These are phyloP conservation scores for Penaeus monodon DNA, from an alignment of 2,888 invertebrate genomes.

Conservation along the genomic window DNA sequence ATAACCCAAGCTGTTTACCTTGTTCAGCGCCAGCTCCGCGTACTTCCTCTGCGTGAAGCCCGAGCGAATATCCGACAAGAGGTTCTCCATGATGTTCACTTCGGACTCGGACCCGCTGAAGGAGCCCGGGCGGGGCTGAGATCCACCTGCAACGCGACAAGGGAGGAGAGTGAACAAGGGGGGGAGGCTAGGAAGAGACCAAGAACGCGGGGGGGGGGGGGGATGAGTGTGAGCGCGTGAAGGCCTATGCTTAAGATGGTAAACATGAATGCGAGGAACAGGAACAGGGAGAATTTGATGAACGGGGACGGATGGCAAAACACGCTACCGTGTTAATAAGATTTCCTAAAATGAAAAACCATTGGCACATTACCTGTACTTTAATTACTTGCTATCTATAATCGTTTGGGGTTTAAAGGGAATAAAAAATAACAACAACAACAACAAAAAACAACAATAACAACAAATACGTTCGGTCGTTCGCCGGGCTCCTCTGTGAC, in stretches of 20 bases:
- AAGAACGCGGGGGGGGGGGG: no score
- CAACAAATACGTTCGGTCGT: not conserved
- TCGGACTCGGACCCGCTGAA: conserved; percentile 64
- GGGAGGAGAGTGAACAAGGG: not conserved
- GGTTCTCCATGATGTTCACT: conserved; percentile 80
- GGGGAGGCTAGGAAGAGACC: not conserved
- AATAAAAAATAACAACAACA: no score
- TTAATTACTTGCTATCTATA: no score
- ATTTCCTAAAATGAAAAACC: no score
- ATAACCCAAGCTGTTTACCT: conserved; percentile 14
- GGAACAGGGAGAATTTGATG: no score
- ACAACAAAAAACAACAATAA: not conserved
- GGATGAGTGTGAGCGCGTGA: no score
- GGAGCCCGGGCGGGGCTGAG: conserved; percentile 60
- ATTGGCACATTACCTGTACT: no score
- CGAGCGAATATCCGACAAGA: conserved; percentile 80
- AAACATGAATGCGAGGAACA: no score
- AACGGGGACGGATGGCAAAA: no score
- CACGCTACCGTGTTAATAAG: no score
- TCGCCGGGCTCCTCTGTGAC: not conserved
- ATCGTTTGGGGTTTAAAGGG: no score
- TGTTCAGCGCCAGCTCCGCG: conserved; percentile 59
- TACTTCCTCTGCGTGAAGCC: conserved; percentile 69
- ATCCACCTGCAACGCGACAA: conserved; percentile 25
- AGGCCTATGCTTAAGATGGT: no score